Conservation (phyloP, 2,797 vertebrate genomes). For the Pseudomugil gertrudae region DNA sequence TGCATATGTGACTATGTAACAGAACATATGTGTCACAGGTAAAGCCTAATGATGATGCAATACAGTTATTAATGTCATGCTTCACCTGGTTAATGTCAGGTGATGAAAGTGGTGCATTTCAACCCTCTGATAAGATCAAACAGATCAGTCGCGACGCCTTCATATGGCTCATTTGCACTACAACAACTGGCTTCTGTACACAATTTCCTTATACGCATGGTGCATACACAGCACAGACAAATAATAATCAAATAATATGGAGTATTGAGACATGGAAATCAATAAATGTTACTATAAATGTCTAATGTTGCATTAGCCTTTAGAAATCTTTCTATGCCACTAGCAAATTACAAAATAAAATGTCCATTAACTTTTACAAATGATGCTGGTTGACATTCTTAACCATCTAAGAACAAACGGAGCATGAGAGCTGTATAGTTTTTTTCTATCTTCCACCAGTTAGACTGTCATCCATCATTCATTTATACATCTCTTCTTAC, state of each 20-base stretch:
- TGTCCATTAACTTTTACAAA: constrained; percentile 4
- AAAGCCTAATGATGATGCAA: constrained; percentile 42
- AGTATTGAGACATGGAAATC: constrained; percentile 10
- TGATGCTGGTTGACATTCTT: background rate
- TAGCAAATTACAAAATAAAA: background rate
- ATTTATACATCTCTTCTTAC: constrained; percentile 6
- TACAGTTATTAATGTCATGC: constrained; percentile 27
- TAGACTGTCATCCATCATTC: constrained; percentile 1
- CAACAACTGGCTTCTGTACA: constrained; percentile 23
- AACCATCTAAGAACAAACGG: constrained; percentile 3
- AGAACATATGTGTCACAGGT: constrained; percentile 7
- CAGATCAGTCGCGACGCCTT: constrained; percentile 10
- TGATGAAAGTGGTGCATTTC: constrained; percentile 50
- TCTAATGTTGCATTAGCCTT: constrained; percentile 39
- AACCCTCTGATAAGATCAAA: constrained; percentile 57
- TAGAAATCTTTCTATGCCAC: background rate
- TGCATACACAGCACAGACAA: constrained; percentile 3
- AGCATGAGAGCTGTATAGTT: background rate
- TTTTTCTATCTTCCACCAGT: too few species aligned
- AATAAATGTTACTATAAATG: constrained; percentile 26
- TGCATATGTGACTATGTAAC: constrained; percentile 32
- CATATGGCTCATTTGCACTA: constrained; percentile 32
- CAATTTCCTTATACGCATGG: constrained; percentile 7
- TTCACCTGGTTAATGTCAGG: constrained; percentile 47
- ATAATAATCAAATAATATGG: background rate